phyloP scores from a whole-genome alignment of 2,888 invertebrate species.

The Drosophila borborema region DNA sequence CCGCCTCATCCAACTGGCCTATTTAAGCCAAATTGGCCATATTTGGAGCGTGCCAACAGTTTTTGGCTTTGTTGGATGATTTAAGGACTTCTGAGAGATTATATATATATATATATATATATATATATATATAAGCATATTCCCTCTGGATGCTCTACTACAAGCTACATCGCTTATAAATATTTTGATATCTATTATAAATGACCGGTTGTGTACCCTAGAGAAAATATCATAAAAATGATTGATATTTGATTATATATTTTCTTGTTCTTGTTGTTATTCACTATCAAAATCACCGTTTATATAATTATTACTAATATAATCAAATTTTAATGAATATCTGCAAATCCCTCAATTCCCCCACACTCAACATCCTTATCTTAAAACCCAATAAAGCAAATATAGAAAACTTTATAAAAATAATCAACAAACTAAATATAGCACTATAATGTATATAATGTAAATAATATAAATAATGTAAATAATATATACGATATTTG shows the following conservation, averaged over 20 bases:
- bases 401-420: too few species aligned
- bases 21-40: constrained; percentile 68
- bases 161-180: background rate
- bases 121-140: too few species aligned
- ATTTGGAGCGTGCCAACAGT: constrained; percentile 69
- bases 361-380: too few species aligned
- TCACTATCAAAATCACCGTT: background rate
- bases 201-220: background rate
- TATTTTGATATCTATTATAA: background rate
- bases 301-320: background rate
- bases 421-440: too few species aligned
- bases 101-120: too few species aligned
- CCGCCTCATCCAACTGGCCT: constrained; percentile 18
- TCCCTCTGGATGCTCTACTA: background rate
- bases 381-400: too few species aligned
- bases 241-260: background rate
- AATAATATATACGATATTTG: too few species aligned
- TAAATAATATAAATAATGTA: too few species aligned
- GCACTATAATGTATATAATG: too few species aligned
- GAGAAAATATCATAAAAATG: background rate
- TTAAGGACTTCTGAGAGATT: constrained; percentile 67
- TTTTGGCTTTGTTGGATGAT: constrained; percentile 58
- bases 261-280: too few species aligned
- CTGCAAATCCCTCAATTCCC: too few species aligned
- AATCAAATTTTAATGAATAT: too few species aligned